Conservation (phyloP, 2,888 invertebrate species). For the Eumerus sabulonum region DNA sequence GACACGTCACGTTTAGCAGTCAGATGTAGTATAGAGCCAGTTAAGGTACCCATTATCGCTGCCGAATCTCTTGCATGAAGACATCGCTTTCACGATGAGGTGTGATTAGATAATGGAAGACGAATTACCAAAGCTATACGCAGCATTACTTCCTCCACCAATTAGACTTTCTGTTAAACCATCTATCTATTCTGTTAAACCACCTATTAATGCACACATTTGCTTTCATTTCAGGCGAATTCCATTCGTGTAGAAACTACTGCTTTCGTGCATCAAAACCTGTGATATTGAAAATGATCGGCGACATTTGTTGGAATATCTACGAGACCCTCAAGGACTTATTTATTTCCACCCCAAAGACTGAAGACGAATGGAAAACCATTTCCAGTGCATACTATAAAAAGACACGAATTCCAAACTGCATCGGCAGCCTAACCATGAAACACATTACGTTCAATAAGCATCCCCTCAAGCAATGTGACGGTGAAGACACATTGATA, state of each 20-base stretch:
- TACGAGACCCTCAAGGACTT: constrained; percentile 77
- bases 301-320: constrained; percentile 77
- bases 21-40: no score
- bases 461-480: constrained; percentile 70
- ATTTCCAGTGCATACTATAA: constrained; percentile 75
- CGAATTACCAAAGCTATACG: no score
- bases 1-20: no score
- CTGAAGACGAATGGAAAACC: constrained; percentile 76
- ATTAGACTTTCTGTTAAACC: no score
- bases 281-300: constrained; percentile 78
- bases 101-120: no score
- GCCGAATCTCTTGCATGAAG: no score
- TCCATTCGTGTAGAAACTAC: constrained; percentile 78
- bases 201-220: not conserved
- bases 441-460: constrained; percentile 75
- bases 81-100: no score
- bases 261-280: constrained; percentile 78
- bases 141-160: no score
- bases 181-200: no score
- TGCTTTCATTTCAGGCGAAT: constrained; percentile 73
- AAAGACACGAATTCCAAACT: constrained; percentile 74
- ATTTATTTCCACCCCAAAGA: constrained; percentile 77
- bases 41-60: no score
- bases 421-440: constrained; percentile 75
- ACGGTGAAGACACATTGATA: constrained; percentile 74